Conservation (phyloP, 2,888 invertebrate genomes). For the Marasmarcha lunaedactyla region DNA sequence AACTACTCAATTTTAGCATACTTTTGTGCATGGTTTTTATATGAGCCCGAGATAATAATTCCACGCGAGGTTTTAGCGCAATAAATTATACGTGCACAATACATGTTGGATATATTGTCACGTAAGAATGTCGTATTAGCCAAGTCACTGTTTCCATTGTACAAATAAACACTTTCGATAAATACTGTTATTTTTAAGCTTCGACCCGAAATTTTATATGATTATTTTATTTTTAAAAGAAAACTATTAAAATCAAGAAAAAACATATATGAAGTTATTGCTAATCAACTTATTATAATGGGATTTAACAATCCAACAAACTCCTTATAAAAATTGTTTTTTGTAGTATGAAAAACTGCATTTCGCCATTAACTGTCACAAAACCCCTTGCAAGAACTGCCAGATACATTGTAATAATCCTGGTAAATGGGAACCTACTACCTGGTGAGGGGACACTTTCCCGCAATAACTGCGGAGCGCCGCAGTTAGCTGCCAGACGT, state of each 20-base stretch:
- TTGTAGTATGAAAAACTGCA: too few relatives aligned
- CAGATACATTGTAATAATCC: too few relatives aligned
- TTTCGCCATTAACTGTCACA: too few relatives aligned
- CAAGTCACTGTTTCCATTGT: conserved; percentile 19
- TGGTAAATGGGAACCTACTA: neutral
- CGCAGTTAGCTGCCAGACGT: conserved; percentile 48
- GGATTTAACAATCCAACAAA: too few relatives aligned
- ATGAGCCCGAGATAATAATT: conserved; percentile 44
- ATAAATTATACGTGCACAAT: conserved; percentile 62
- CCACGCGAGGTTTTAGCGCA: conserved; percentile 43
- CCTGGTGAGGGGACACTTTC: conserved; percentile 25
- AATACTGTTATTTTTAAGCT: neutral
- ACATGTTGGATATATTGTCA: conserved; percentile 65
- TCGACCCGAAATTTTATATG: too few relatives aligned
- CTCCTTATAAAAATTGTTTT: too few relatives aligned
- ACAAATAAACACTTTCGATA: neutral
- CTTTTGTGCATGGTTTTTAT: conserved; percentile 24
- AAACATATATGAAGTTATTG: too few relatives aligned
- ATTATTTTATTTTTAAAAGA: too few relatives aligned
- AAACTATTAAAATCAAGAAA: too few relatives aligned
- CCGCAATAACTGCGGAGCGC: conserved; percentile 51
- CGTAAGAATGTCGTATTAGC: conserved; percentile 65
- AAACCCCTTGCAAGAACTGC: too few relatives aligned
- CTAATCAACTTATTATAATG: too few relatives aligned
- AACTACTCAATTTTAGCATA: too few relatives aligned